Evolutionary conservation across 2,888 invertebrate species (phyloP).

Genomic region (Tanypteryx hageni): DNA sequence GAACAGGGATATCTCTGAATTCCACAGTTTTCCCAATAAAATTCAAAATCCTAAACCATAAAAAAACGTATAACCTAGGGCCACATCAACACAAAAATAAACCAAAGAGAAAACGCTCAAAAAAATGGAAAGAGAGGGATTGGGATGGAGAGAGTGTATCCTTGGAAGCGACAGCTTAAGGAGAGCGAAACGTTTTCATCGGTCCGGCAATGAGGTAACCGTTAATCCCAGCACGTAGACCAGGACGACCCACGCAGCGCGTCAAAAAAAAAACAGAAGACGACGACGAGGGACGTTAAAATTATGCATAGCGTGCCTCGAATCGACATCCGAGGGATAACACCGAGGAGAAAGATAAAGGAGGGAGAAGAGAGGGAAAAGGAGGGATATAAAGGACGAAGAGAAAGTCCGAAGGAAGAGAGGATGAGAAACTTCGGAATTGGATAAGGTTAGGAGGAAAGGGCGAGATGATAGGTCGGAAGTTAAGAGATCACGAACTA

Average conservation of each 20-base stretch:
- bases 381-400: neutral
- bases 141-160: neutral
- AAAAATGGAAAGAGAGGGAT: too few relatives aligned
- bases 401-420: neutral
- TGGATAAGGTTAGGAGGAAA: neutral
- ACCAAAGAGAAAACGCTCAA: too few relatives aligned
- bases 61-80: too few relatives aligned
- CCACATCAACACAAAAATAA: too few relatives aligned
- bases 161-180: neutral
- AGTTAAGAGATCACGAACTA: neutral
- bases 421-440: neutral
- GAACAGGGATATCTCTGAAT: too few relatives aligned
- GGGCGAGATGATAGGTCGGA: neutral
- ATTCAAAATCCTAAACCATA: too few relatives aligned
- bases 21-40: too few relatives aligned
- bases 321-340: neutral
- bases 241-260: neutral
- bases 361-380: neutral
- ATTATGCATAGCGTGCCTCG: slow-evolving; percentile 4
- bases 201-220: neutral
- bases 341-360: neutral
- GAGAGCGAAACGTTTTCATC: neutral
- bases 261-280: neutral
- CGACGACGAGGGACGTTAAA: neutral
- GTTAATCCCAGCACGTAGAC: neutral